Conservation (phyloP, 2,113 vertebrate species). For the Columba janthina region DNA sequence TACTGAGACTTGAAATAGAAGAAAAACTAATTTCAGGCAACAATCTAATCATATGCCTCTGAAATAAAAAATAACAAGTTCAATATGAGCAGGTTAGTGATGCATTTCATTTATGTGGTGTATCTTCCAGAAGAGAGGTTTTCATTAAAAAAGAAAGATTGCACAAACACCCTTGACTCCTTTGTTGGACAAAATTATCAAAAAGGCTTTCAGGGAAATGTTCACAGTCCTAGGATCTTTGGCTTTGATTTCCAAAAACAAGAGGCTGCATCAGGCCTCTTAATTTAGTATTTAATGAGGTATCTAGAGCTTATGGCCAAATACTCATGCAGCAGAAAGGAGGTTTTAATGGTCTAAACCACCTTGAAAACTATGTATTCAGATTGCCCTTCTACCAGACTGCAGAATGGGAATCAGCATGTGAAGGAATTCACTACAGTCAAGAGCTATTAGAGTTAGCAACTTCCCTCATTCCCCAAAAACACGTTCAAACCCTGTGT, state of each 20-base stretch:
- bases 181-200: not conserved
- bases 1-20: not conserved
- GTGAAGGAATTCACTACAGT: not conserved
- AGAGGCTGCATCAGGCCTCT: not conserved
- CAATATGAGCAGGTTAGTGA: not conserved
- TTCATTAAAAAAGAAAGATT: not conserved
- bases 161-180: not conserved
- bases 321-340: not conserved
- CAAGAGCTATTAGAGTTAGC: not conserved
- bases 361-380: not conserved
- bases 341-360: not conserved
- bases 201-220: not conserved
- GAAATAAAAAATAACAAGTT: not conserved
- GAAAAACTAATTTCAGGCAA: not conserved
- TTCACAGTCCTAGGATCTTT: not conserved
- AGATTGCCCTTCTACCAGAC: not conserved
- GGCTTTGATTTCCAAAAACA: not conserved
- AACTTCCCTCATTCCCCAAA: not conserved
- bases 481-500: not conserved
- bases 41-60: not conserved
- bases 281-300: not conserved
- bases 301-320: not conserved
- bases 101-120: fast-evolving
- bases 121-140: not conserved
- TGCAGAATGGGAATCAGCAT: not conserved